phyloP scores from a whole-genome alignment of 2,797 vertebrate species.

The Fundulus diaphanus region DNA sequence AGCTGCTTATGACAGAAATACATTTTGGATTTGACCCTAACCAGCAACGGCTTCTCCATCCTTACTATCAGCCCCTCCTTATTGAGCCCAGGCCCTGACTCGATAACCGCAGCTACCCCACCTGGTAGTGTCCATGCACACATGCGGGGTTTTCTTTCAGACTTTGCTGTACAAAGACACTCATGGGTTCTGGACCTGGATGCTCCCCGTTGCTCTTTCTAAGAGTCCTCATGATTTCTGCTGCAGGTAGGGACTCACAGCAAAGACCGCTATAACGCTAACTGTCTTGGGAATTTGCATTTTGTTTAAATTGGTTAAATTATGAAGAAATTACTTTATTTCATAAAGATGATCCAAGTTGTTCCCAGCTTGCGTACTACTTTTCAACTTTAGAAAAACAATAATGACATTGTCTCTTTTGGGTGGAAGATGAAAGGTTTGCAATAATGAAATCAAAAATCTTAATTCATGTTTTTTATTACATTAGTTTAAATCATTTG shows the following conservation, averaged over 20 bases:
- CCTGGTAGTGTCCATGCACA: constrained; percentile 21
- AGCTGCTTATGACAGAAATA: constrained; percentile 81
- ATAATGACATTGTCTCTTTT: background rate
- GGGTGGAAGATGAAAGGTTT: background rate
- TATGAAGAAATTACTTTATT: background rate
- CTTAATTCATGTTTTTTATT: background rate
- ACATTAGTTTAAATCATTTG: background rate
- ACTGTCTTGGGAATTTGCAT: constrained; percentile 8
- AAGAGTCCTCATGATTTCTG: constrained; percentile 48
- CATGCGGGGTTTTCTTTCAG: constrained; percentile 39
- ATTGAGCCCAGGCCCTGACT: constrained; percentile 16
- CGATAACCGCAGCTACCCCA: constrained; percentile 30
- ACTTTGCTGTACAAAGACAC: constrained; percentile 23
- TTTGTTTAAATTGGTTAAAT: constrained; percentile 1
- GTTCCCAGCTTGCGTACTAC: background rate
- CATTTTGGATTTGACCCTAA: constrained; percentile 55
- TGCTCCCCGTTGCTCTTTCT: constrained; percentile 42
- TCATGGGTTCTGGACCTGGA: constrained; percentile 62
- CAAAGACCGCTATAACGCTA: background rate
- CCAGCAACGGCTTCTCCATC: constrained; percentile 53
- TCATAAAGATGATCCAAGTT: background rate
- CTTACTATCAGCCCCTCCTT: constrained; percentile 28
- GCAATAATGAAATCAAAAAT: background rate
- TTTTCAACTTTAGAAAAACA: background rate
- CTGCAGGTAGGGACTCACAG: constrained; percentile 61